Percentiles rank a stretch among this genome's conserved stretches.
phyloP scores from a whole-genome alignment of 2,113 vertebrate species.

The Carettochelys insculpta region DNA sequence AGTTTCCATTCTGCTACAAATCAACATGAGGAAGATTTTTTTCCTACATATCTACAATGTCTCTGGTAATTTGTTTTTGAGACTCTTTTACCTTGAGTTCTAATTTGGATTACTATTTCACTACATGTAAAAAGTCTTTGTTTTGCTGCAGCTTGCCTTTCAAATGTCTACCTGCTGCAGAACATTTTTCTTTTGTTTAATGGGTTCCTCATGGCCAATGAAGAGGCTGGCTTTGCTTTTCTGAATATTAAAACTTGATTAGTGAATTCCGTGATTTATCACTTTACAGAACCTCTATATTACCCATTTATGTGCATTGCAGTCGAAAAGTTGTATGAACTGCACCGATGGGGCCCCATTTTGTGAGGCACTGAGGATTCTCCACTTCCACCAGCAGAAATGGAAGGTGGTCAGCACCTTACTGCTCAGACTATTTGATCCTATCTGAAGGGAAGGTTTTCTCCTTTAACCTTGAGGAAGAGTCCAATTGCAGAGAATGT shows the following conservation, averaged over 20 bases:
- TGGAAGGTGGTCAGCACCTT: neutral
- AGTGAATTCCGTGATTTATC: neutral
- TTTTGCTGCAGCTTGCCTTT: constrained; percentile 7
- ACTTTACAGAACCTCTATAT: neutral
- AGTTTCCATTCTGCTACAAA: constrained; percentile 20
- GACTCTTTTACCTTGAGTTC: constrained; percentile 3
- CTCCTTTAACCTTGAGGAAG: neutral
- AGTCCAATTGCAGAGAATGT: neutral
- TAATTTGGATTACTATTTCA: neutral
- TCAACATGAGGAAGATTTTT: constrained; percentile 8
- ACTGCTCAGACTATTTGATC: neutral
- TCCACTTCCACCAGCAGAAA: accelerated
- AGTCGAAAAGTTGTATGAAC: neutral
- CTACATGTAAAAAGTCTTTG: constrained; percentile 18
- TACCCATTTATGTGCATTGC: neutral
- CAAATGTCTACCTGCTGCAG: neutral
- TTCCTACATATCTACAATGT: constrained; percentile 8
- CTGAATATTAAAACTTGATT: neutral
- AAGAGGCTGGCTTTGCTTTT: neutral
- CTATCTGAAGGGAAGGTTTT: neutral
- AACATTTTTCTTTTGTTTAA: neutral
- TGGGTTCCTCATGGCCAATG: accelerated
- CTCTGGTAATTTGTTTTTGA: constrained; percentile 37
- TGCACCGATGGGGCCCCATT: neutral
- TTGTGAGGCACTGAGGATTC: neutral